Base-by-base conservation (phyloP, 2,113 vertebrate species). In the Phylloscopus trochilus region DNA sequence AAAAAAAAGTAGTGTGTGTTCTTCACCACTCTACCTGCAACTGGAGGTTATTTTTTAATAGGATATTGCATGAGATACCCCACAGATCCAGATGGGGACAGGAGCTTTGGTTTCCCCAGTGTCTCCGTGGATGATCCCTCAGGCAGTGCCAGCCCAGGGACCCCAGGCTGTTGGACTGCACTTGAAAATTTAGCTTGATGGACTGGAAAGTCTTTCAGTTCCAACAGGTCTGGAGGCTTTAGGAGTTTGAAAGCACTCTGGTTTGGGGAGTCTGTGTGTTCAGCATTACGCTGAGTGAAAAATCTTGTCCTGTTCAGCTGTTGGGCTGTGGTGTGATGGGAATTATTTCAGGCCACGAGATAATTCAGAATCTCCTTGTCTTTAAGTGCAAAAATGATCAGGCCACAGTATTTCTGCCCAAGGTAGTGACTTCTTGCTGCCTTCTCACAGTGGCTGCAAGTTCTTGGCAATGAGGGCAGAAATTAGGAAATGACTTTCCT, bases 1-100 rank as follows among this genome's bases (percentile, higher is more conserved):
- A 28, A n/a, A 62, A 13, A 9, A 7, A 0, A 3, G 0, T 18
- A 5, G 9, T n/a, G 4, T 39, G 4, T 1, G 0, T 51, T 88
- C 49, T 64, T n/a, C 30, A 53, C 28, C 9, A 3, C 0, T 66
- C 76, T 24, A 9, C 26, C 46, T 69, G 46, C 39, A 56, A 49
- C 3, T 7, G 0, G 3, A 35, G 47, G 24, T 51, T 46, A 27
- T 4, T 39, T 41, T 28, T 51, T 41, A 13, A 8, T 21, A 15
- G 14, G 53, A 15, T 47, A 2, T 18, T 41, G 44, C 20, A 13
- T 27, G 59, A 79, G 60, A 2, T 1, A 19, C 10, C 33, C 33
- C 15, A 3, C 1, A 10, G 66, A 21, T 37, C 18, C 66, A 70
- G 35, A 5, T 15, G 39, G 26, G 19, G 30, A 7, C 39, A 39